Evolutionary conservation across 2,113 vertebrate species (phyloP).

Genomic region (Ciconia stormi): DNA sequence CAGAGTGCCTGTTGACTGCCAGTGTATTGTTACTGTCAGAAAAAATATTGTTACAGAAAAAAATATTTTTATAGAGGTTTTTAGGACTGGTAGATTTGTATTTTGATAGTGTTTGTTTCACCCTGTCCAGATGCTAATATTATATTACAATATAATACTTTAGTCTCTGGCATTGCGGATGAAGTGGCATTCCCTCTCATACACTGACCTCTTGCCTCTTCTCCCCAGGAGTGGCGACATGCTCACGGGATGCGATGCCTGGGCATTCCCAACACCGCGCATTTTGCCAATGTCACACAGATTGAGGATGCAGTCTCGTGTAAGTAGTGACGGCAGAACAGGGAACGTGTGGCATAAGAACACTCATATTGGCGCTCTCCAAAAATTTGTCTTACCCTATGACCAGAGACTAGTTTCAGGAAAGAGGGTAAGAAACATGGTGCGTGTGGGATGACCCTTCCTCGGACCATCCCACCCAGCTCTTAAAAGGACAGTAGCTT

Average conservation of each 20-base stretch:
- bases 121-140: neutral
- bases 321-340: conserved; percentile 71
- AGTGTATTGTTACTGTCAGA: neutral
- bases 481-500: neutral
- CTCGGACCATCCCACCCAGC: neutral
- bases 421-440: neutral
- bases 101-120: neutral
- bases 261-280: conserved; percentile 96
- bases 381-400: neutral
- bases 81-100: neutral
- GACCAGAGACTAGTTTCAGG: neutral
- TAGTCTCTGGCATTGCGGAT: rapidly evolving
- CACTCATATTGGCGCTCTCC: rapidly evolving
- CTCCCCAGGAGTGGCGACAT: conserved; percentile 91
- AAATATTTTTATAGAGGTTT: neutral
- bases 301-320: conserved; percentile 96
- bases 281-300: conserved; percentile 98
- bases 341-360: neutral
- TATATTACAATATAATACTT: no score
- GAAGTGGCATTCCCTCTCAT: neutral
- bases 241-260: conserved; percentile 97
- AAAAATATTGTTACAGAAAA: neutral
- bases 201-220: neutral
- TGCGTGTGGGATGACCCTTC: neutral
- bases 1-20: neutral